A percentile compares a stretch with the other conserved stretches of the same genome.
Evolutionary conservation across 2,888 invertebrate genomes (phyloP).

Genomic region (Netelia virgata): DNA sequence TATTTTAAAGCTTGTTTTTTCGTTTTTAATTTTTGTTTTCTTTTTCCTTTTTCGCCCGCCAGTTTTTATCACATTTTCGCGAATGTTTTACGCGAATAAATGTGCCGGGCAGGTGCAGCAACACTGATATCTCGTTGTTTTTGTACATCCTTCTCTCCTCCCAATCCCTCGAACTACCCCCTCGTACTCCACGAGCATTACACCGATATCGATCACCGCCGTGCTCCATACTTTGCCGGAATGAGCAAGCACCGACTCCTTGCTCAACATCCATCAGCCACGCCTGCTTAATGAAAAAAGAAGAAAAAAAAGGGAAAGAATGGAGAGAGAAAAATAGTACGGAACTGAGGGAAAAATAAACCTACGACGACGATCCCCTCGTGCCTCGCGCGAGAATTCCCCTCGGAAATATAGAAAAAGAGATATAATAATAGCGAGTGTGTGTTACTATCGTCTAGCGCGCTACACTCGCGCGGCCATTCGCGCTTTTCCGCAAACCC

Average conservation of each 20-base stretch:
- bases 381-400: conserved; percentile 24
- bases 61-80: conserved; percentile 8
- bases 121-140: conserved; percentile 43
- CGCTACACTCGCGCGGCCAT: not conserved
- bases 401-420: conserved; percentile 21
- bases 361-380: conserved; percentile 17
- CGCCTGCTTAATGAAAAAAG: conserved; percentile 44
- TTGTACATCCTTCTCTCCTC: conserved; percentile 39
- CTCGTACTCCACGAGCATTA: conserved; percentile 46
- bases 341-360: too few species aligned
- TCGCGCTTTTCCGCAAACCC: conserved; percentile 5
- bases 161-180: not conserved
- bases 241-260: conserved; percentile 42
- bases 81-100: conserved; percentile 34
- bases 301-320: conserved; percentile 1
- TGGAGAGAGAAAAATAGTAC: conserved; percentile 8
- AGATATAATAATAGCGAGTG: too few species aligned
- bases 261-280: conserved; percentile 55
- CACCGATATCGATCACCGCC: conserved; percentile 62
- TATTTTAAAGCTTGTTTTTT: conserved; percentile 15
- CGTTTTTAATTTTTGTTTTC: conserved; percentile 1
- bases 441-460: too few species aligned
- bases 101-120: not conserved
- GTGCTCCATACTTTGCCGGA: conserved; percentile 28
- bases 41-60: conserved; percentile 3